Base-by-base conservation (phyloP, 1,140 invertebrate genomes). In the Drosophila rufa region DNA sequence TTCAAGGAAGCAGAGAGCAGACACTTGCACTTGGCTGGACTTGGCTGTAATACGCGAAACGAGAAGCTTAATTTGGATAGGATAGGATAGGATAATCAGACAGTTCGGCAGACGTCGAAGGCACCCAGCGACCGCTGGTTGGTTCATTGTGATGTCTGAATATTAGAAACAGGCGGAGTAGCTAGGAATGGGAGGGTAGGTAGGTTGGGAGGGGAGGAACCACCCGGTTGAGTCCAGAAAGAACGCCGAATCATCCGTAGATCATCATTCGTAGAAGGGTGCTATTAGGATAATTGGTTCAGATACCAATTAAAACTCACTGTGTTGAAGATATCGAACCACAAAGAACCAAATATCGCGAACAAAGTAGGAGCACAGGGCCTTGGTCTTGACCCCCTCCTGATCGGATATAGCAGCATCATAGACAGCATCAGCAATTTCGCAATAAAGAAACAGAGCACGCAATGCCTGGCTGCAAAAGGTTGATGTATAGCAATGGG, bases 291-390 rank as follows among this genome's bases (percentile, higher is more conserved):
- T 7, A 2, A 27, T 15, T 11, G 15, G 12, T 1, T 25, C 2
- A 14, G 15, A 15, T 15, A 15, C 2, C 1, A 22, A 5, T 5
- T 17, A 4, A 27, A n/a, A 74, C 79, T 80, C 5, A 91, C 86
- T 75, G 47, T 71, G 69, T 19, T 64, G 7, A 1, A 86, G 36
- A 38, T 81, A 73, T 17, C 74, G 62, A 30, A 74, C 71, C 1
- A 86, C 45, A 66, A 92, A 92, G 17, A 69, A 86, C 75, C 86
- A 81, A 48, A 69, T 73, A 22, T 92, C 90, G 2, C 60, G 66
- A 27, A 84, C 56, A 66, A 90, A 92, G 19, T 70, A 90, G 2
- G 53, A 70, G 11, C 71, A 58, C 2, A 50, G 25, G 2, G 12
- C 8, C 36, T 56, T 56, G 1, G 27, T 43, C 7, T 42, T 50